Base-by-base conservation (phyloP, 2,797 vertebrate genomes). In the Xerus rutilus region DNA sequence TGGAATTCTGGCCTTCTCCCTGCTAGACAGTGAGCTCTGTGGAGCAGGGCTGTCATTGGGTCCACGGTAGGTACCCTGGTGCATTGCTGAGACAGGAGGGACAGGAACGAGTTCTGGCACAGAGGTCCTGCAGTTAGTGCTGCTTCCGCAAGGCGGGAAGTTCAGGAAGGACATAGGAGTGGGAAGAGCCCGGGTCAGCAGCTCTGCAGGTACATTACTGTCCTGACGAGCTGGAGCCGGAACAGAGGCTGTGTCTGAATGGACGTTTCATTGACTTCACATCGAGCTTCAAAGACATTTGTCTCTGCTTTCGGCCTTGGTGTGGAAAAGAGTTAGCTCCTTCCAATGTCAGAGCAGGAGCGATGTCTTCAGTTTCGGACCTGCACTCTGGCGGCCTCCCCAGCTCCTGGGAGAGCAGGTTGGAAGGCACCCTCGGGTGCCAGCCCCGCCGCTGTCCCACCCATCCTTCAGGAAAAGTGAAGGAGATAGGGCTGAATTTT, bases 171-270 rank as follows among this genome's bases (percentile, higher is more conserved):
- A 3, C 0, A 4, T 0, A 2, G 43, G 5, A 1, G 1, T 1
- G 35, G 72, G 67, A 84, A 13, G 20, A 54, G 54, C 69, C 35
- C 17, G 0, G 47, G 39, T 1, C 81, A 28, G 72, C 35, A 1
- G 7, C 7, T 5, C 54, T 13, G 13, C 3, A 1, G 54, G 49
- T 73, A 15, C 7, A 13, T 0, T 0, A 15, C 62, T 39, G 12
- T 2, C 0, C 0, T 5, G 17, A 35, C 30, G 14, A 0, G 0
- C n/a, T 11, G 1, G 43, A 74, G 47, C 30, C n/a, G 4, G 92
- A 49, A 0, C n/a, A 0, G 52, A 64, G 77, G 32, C 78, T 0
- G 7, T 3, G 25, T 49, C 39, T 23, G 90, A 32, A 3, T 0
- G 0, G 82, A 77, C 23, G 81, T 35, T 74, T 77, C 94, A 14